phyloP scores from a whole-genome alignment of 2,888 invertebrate species.

The Pinctada fucata region DNA sequence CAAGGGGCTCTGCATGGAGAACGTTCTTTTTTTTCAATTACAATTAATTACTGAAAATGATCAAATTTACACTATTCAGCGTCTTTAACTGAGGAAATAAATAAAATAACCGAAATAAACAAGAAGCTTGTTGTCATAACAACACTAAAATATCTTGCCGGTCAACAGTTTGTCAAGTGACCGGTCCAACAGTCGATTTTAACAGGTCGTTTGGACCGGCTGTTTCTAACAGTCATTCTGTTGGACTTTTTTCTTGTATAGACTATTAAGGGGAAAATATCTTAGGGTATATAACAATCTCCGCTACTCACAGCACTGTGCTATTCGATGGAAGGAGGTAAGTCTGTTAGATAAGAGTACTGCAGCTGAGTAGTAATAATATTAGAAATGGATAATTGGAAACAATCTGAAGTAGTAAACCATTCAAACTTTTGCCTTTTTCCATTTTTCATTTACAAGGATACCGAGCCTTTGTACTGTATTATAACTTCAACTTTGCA shows the following conservation, averaged over 20 bases:
- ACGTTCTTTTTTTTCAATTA: constrained; percentile 70
- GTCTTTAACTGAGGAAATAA: constrained; percentile 71
- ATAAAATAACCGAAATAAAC: constrained; percentile 49
- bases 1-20: constrained; percentile 57
- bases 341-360: no score
- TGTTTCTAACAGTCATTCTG: no score
- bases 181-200: no score
- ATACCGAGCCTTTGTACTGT: no score
- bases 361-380: constrained; percentile 70
- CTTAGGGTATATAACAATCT: constrained; percentile 64
- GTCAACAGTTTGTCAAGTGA: no score
- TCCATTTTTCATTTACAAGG: no score
- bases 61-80: constrained; percentile 74
- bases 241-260: no score
- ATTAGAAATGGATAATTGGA: neutral
- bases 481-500: no score
- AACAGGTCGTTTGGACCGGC: no score
- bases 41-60: constrained; percentile 77
- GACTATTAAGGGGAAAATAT: no score
- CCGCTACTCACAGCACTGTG: constrained; percentile 73
- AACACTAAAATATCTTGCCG: no score
- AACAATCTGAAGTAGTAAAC: neutral
- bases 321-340: constrained; percentile 70
- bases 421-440: no score
- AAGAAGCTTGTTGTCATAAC: constrained; percentile 70